Evolutionary conservation across 2,113 vertebrate genomes (phyloP).

Genomic region (Tiliqua scincoides): DNA sequence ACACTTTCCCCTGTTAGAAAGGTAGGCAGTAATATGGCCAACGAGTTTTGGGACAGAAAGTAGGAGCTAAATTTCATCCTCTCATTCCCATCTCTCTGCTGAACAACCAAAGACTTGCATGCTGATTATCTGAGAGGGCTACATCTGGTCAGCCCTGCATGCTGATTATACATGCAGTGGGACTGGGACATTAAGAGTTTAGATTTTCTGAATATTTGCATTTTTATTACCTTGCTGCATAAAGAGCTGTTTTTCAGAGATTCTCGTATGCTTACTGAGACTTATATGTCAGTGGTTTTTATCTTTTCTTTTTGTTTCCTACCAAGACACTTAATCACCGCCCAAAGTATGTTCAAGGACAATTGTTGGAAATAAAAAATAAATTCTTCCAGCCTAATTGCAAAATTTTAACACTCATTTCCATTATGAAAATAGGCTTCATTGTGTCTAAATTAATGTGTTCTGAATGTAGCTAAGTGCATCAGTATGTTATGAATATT

Average conservation of each 20-base stretch:
- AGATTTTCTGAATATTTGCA: slow-evolving; percentile 1
- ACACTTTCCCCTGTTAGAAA: background rate
- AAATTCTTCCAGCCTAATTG: slow-evolving; percentile 8
- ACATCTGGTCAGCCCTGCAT: background rate
- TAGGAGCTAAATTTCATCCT: background rate
- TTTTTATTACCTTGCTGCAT: slow-evolving; percentile 17
- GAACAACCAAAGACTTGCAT: background rate
- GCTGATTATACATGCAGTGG: background rate
- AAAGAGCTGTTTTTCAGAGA: slow-evolving; percentile 22
- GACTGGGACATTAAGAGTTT: background rate
- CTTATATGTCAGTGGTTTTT: background rate
- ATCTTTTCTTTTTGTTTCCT: background rate
- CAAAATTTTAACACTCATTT: background rate
- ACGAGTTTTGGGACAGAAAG: background rate
- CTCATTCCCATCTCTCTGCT: background rate
- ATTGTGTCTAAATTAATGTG: background rate
- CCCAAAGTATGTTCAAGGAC: background rate
- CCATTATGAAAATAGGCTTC: background rate
- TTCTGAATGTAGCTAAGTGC: slow-evolving; percentile 27
- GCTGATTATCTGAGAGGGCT: background rate
- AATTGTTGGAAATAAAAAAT: background rate
- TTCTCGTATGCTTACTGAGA: background rate
- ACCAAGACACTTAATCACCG: background rate
- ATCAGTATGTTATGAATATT: slow-evolving; percentile 13
- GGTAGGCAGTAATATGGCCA: background rate